Evolutionary conservation across 2,113 vertebrate species (phyloP).

Genomic region (Oryctolagus cuniculus): mOryCun1.1 NC_091449.1:59911001-59911500

Average conservation of each 20-base stretch:
- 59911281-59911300: background rate
- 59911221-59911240: background rate
- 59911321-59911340: background rate
- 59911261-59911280: background rate
- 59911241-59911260: background rate
- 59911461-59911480: background rate
- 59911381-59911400: background rate
- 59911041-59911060: background rate
- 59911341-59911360: background rate
- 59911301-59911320: background rate
- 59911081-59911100: background rate
- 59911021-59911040: background rate
- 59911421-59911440: background rate
- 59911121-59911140: fast-evolving
- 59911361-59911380: background rate
- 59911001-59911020: background rate
- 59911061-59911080: background rate
- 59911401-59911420: background rate
- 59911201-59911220: background rate
- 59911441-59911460: background rate
- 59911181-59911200: background rate
- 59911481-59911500: background rate
- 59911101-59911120: background rate
- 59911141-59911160: background rate
- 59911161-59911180: background rate